Evolutionary conservation across 2,888 invertebrate genomes (phyloP).

Genomic region (Lamproptera curius): DNA sequence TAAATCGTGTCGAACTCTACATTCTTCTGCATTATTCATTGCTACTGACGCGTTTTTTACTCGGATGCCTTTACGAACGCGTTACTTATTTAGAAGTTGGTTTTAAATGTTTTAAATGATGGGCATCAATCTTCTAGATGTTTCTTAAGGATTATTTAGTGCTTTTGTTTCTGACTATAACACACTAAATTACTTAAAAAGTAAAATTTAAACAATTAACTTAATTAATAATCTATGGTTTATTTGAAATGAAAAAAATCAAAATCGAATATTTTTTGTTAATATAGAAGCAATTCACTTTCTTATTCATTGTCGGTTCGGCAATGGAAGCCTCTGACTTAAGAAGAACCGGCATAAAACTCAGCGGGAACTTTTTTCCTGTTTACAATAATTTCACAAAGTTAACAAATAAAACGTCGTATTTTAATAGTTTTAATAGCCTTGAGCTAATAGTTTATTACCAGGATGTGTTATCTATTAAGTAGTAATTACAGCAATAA

Average conservation of each 20-base stretch:
- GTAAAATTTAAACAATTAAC: no score
- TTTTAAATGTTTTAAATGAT: not conserved
- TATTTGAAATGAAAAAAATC: not conserved
- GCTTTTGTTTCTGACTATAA: not conserved
- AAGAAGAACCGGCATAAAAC: no score
- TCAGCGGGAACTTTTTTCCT: not conserved
- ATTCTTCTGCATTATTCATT: conserved; percentile 47
- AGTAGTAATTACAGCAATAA: no score
- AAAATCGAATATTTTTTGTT: not conserved
- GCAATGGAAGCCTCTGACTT: no score
- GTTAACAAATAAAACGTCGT: no score
- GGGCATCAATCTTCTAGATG: not conserved
- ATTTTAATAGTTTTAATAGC: no score
- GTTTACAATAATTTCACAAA: no score
- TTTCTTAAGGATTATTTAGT: not conserved
- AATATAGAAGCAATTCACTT: no score
- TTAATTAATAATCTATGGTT: not conserved
- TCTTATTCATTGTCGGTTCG: no score
- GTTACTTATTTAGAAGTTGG: not conserved
- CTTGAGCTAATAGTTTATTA: no score
- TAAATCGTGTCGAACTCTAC: conserved; percentile 52
- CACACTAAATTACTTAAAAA: not conserved
- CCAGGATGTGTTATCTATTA: no score
- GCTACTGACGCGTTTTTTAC: conserved; percentile 25
- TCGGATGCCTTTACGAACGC: conserved; percentile 8